Conservation (phyloP, 2,797 vertebrate species). For the Taeniopygia guttata region DNA sequence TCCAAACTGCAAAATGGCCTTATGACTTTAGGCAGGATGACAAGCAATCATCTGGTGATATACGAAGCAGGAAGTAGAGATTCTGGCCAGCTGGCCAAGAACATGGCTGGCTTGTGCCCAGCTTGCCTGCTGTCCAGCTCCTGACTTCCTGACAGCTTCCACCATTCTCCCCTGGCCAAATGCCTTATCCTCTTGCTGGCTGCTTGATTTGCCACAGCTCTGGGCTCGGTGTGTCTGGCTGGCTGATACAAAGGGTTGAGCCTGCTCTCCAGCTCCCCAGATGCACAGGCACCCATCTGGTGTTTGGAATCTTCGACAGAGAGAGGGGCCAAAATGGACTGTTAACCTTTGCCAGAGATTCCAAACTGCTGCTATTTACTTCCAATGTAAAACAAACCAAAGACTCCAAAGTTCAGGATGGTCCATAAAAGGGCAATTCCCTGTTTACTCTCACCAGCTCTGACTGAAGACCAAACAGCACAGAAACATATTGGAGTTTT, state of each 20-base stretch:
- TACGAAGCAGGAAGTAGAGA: not conserved
- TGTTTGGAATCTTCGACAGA: not conserved
- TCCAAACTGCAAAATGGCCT: not conserved
- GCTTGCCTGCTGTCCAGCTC: not conserved
- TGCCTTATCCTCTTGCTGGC: not conserved
- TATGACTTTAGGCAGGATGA: not conserved
- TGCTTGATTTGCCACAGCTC: not conserved
- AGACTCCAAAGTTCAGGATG: not conserved
- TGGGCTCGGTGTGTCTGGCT: accelerated
- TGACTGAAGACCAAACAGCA: not conserved
- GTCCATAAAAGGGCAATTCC: not conserved
- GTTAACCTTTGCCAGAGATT: not conserved
- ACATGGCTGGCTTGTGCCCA: not conserved
- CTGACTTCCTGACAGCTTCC: not conserved
- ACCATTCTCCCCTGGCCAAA: not conserved
- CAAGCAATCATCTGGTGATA: not conserved
- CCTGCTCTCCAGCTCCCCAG: not conserved
- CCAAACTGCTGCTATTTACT: not conserved
- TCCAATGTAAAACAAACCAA: not conserved
- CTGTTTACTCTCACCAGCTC: not conserved
- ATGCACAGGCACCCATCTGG: not conserved
- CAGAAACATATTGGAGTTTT: not conserved
- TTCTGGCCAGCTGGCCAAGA: not conserved
- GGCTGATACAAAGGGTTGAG: not conserved
- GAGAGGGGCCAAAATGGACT: not conserved